Base-by-base conservation (phyloP, 2,888 invertebrate genomes). In the Calameuta pallipes region DNA sequence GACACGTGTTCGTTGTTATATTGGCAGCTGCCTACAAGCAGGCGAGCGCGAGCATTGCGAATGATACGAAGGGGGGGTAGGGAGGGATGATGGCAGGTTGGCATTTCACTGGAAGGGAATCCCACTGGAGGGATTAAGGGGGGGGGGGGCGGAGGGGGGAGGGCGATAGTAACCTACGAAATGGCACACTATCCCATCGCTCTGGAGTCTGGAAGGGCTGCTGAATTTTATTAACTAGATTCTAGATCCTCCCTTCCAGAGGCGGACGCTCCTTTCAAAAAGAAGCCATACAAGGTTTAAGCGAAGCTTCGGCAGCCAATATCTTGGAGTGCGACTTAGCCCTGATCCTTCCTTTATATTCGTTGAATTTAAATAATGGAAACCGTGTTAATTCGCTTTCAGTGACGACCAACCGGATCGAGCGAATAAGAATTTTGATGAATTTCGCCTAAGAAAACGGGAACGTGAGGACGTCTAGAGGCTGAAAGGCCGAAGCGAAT, bases 301-400 rank as follows among this genome's bases (percentile, higher is more conserved):
- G 35, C 74, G 31, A 69, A n/a, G 82, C 85, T 86, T 88, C 83
- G 84, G 84, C 87, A 87, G 88, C 85, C 89, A 89, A 89, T 89
- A 88, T 87, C 87, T 85, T 82, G 80, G 84, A 87, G 87, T 86
- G 85, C 85, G 88, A 88, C 87, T 89, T 87, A 89, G 83, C 82
- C 84, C 80, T 88, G 88, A 89, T 89, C 89, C 87, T 84, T 82
- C 84, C 84, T 89, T 88, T 88, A 88, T 88, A 87, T 85, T 82
- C 83, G 80, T 75, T 82, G 86, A 87, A 89, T 89, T 89, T 88
- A 86, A 89, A 88, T 89, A 88, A 89, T 87, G 85, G 86, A 85
- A 84, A 80, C 83, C 73, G 82, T 75, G 85, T 87, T 88, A 89
- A 89, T 89, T 89, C 85, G 82, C 81, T 80, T 76, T 77, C 85